These are phyloP conservation scores for Parambassis ranga DNA, from an alignment of 2,797 vertebrate species.

Conservation along the genomic window DNA sequence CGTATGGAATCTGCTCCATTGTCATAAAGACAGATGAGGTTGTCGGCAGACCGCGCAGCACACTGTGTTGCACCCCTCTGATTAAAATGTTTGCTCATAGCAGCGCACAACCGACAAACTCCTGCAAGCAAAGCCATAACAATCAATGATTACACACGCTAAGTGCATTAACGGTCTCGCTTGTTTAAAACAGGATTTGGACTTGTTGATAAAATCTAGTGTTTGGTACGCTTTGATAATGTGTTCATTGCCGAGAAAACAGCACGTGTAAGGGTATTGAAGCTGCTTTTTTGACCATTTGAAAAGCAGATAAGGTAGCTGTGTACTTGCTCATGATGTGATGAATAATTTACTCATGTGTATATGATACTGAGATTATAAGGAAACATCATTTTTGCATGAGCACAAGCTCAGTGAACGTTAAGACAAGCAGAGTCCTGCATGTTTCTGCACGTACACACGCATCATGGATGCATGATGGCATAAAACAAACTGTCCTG, in stretches of 20 bases:
- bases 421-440: not conserved
- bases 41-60: not conserved
- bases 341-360: slow-evolving; percentile 35
- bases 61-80: not conserved
- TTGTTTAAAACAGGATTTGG: slow-evolving; percentile 27
- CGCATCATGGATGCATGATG: not conserved
- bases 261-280: not conserved
- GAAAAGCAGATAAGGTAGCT: not conserved
- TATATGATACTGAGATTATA: slow-evolving; percentile 5
- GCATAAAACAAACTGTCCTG: not conserved
- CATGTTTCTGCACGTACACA: not conserved
- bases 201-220: slow-evolving; percentile 28
- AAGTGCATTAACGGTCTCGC: slow-evolving; percentile 24
- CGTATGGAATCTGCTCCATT: slow-evolving; percentile 5
- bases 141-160: slow-evolving; percentile 19
- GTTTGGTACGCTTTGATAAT: slow-evolving; percentile 11
- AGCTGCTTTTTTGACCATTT: not conserved
- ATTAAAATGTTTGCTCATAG: slow-evolving; percentile 36
- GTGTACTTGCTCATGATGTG: not conserved
- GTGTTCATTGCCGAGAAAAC: not conserved
- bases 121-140: slow-evolving; percentile 2
- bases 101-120: not conserved
- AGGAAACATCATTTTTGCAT: slow-evolving; percentile 11
- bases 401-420: not conserved
- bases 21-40: slow-evolving; percentile 38